phyloP scores from a whole-genome alignment of 2,888 invertebrate genomes.

The Yponomeuta malinellus region DNA sequence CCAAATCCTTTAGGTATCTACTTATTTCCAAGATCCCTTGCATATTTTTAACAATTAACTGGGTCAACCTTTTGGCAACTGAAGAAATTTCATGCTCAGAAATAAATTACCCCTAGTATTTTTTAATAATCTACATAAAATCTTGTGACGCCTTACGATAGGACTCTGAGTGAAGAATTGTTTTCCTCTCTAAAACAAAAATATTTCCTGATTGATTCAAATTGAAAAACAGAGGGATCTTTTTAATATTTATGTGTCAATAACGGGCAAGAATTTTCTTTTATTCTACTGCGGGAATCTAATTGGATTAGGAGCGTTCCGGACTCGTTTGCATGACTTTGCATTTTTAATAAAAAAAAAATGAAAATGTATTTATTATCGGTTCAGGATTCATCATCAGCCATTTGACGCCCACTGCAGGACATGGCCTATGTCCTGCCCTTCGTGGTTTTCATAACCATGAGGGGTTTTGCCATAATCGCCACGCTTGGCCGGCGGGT shows the following conservation, averaged over 20 bases:
- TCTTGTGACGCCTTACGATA: not conserved
- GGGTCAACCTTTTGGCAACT: no score
- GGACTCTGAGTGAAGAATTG: not conserved
- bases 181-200: conserved; percentile 25
- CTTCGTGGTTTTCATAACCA: no score
- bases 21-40: no score
- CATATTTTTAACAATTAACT: no score
- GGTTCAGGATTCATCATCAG: no score
- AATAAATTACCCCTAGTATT: not conserved
- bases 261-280: conserved; percentile 55
- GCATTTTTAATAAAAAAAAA: conserved; percentile 54
- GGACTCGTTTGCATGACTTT: conserved; percentile 72
- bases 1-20: no score
- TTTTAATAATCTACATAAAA: not conserved
- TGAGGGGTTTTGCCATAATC: no score
- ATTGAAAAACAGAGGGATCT: conserved; percentile 50
- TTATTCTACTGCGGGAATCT: conserved; percentile 54
- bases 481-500: no score
- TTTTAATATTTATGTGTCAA: conserved; percentile 51
- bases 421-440: no score
- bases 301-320: conserved; percentile 64
- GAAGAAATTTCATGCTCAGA: not conserved
- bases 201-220: conserved; percentile 41
- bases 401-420: no score
- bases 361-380: no score